These are phyloP conservation scores for Pagrus major DNA, from an alignment of 2,113 vertebrate species.

Conservation along the genomic window DNA sequence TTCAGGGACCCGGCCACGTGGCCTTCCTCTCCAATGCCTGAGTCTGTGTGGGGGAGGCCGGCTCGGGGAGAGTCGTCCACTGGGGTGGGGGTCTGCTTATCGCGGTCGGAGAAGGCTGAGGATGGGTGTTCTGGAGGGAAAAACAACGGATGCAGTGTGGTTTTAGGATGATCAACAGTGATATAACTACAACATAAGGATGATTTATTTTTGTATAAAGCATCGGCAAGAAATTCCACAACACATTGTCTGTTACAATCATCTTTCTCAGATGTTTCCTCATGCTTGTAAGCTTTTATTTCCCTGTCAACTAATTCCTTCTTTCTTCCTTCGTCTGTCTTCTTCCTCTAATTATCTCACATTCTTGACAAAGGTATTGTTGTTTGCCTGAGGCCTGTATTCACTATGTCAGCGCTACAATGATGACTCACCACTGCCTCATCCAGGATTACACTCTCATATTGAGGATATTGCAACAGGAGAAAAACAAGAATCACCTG, in stretches of 20 bases:
- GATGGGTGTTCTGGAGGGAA: conserved; percentile 89
- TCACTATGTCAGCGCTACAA: conserved; percentile 6
- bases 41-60: conserved; percentile 97
- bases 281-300: conserved; percentile 22
- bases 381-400: conserved; percentile 39
- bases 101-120: conserved; percentile 89
- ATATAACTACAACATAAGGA: background rate
- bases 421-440: conserved; percentile 43
- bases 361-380: conserved; percentile 35
- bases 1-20: conserved; percentile 92
- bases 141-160: background rate
- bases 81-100: conserved; percentile 90
- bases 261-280: conserved; percentile 11
- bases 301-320: conserved; percentile 11
- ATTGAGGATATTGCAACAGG: conserved; percentile 5
- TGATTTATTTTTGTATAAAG: background rate
- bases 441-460: conserved; percentile 8
- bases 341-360: conserved; percentile 27
- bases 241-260: conserved; percentile 20
- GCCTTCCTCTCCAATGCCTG: conserved; percentile 95
- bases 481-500: conserved; percentile 84
- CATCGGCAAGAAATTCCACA: conserved; percentile 9
- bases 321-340: background rate
- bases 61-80: conserved; percentile 92
- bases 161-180: background rate